phyloP scores from a whole-genome alignment of 2,797 vertebrate species.

The Peromyscus aztecus region DNA sequence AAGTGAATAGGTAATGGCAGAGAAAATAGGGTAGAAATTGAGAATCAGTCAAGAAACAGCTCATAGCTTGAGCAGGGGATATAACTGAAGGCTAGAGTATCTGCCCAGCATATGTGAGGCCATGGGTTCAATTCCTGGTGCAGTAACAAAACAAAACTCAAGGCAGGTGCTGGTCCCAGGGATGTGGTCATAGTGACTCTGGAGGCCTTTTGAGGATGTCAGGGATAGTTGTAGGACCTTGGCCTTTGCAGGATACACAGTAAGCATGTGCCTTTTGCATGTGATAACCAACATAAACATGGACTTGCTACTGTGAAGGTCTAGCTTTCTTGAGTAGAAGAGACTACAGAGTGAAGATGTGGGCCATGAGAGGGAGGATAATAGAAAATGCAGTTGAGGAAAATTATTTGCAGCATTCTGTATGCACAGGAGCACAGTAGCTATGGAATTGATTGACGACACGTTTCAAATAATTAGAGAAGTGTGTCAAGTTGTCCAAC shows the following conservation, averaged over 20 bases:
- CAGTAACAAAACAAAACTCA: not conserved
- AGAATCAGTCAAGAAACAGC: not conserved
- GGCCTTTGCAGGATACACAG: not conserved
- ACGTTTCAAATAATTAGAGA: not conserved
- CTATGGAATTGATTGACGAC: not conserved
- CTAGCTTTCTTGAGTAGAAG: not conserved
- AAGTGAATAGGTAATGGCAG: not conserved
- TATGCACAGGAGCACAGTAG: not conserved
- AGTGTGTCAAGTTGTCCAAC: not conserved
- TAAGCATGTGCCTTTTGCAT: not conserved
- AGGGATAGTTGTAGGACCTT: too few species aligned
- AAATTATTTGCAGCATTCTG: not conserved
- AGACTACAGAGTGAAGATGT: not conserved
- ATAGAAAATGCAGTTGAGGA: not conserved
- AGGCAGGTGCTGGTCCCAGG: fast-evolving
- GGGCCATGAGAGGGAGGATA: not conserved
- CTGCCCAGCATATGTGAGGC: not conserved
- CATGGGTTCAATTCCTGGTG: not conserved
- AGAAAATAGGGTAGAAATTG: not conserved
- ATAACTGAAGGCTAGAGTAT: not conserved
- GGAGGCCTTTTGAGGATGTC: too few species aligned
- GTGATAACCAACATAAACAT: too few species aligned
- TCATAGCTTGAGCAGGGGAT: not conserved
- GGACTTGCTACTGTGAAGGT: too few species aligned
- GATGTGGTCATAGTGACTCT: not conserved